A percentile compares a stretch with the other conserved stretches of the same genome.
These are phyloP conservation scores for Homalodisca vitripennis DNA, from an alignment of 1,140 invertebrate genomes.

Conservation along the genomic window DNA sequence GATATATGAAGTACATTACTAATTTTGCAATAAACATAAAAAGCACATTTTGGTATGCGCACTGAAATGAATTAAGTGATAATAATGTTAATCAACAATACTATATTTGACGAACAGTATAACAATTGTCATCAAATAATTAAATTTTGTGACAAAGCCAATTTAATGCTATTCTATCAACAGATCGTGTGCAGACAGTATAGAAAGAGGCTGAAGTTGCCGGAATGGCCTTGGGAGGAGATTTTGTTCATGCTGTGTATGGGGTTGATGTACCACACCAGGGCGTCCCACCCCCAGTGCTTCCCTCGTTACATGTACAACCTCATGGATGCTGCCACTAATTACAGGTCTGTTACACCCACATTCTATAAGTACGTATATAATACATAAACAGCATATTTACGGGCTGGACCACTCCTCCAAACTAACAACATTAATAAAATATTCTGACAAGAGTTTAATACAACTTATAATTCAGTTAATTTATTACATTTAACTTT, in stretches of 20 bases:
- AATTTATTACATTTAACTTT: too few species aligned
- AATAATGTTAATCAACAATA: neutral
- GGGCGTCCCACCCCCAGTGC: neutral
- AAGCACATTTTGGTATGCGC: neutral
- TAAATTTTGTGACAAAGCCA: neutral
- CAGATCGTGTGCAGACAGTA: neutral
- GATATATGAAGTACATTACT: neutral
- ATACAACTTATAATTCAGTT: too few species aligned
- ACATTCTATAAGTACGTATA: too few species aligned
- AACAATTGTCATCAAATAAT: too few species aligned
- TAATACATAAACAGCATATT: too few species aligned
- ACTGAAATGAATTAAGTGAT: neutral
- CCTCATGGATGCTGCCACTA: conserved; percentile 1
- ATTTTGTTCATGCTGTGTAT: neutral
- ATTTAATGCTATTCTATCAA: neutral
- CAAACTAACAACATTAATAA: too few species aligned
- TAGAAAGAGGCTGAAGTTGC: neutral
- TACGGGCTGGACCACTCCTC: too few species aligned
- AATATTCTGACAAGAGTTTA: too few species aligned
- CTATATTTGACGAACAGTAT: too few species aligned
- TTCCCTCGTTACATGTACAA: neutral
- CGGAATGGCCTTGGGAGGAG: neutral
- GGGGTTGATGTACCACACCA: neutral
- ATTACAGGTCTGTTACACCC: too few species aligned
- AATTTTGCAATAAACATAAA: neutral